phyloP scores from a whole-genome alignment of 2,113 vertebrate species.

The Chiloscyllium plagiosum region DNA sequence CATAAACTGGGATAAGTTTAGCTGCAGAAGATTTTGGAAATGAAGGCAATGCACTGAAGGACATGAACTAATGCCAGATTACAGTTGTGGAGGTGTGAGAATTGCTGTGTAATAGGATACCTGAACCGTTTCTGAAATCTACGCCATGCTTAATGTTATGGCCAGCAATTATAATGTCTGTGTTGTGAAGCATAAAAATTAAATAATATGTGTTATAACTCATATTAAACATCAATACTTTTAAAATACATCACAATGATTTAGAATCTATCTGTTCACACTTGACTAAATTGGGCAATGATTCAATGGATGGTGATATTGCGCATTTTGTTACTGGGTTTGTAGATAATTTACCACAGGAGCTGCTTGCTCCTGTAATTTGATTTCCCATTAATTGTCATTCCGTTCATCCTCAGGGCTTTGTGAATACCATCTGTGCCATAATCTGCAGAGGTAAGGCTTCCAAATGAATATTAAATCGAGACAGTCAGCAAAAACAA shows the following conservation, averaged over 20 bases:
- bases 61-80: background rate
- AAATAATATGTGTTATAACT: background rate
- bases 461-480: conserved; percentile 11
- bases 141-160: background rate
- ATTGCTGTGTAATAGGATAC: background rate
- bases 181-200: background rate
- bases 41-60: background rate
- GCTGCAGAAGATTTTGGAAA: background rate
- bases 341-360: background rate
- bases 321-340: background rate
- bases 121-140: background rate
- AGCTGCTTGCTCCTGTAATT: background rate
- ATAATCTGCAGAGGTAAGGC: background rate
- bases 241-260: background rate
- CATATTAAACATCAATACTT: background rate
- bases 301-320: background rate
- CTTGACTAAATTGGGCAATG: background rate
- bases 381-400: conserved; percentile 24
- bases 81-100: background rate
- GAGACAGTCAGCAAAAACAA: background rate
- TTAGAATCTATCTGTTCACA: background rate
- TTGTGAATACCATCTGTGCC: conserved; percentile 1
- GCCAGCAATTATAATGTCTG: background rate
- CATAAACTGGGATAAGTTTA: background rate
- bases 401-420: background rate